These are phyloP conservation scores for Gymnocypris eckloni DNA, from an alignment of 2,797 vertebrate species.

Conservation along the genomic window DNA sequence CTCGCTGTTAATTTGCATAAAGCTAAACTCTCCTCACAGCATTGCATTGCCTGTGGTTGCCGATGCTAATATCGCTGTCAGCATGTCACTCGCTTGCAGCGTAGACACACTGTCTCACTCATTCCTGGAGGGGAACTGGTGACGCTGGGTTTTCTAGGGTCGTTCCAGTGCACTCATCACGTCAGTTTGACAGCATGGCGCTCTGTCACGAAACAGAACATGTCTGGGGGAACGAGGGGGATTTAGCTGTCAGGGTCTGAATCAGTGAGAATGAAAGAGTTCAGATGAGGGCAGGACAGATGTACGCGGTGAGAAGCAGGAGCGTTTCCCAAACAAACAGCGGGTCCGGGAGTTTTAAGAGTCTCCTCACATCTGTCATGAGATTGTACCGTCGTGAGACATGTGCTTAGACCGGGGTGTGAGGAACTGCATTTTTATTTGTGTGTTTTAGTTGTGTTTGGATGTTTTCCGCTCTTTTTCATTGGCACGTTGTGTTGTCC, in stretches of 20 bases:
- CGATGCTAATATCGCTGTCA: not conserved
- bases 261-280: conserved; percentile 11
- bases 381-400: conserved; percentile 62
- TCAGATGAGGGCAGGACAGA: conserved; percentile 45
- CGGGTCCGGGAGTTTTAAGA: conserved; percentile 6
- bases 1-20: not conserved
- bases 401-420: conserved; percentile 33
- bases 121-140: conserved; percentile 66
- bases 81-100: not conserved
- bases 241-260: conserved; percentile 23
- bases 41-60: not conserved
- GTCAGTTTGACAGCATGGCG: conserved; percentile 70
- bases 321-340: conserved; percentile 29
- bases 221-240: conserved; percentile 1
- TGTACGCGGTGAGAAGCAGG: conserved; percentile 20
- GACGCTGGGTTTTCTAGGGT: conserved; percentile 68
- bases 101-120: conserved; percentile 49
- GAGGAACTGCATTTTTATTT: not conserved
- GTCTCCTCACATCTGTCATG: conserved; percentile 66
- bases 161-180: conserved; percentile 58
- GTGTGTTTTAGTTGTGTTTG: not conserved
- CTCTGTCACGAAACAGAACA: conserved; percentile 52
- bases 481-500: not conserved
- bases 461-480: not conserved
- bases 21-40: conserved; percentile 5